These are phyloP conservation scores for Bacillus rossius DNA, from an alignment of 1,140 invertebrate genomes.

Conservation along the genomic window DNA sequence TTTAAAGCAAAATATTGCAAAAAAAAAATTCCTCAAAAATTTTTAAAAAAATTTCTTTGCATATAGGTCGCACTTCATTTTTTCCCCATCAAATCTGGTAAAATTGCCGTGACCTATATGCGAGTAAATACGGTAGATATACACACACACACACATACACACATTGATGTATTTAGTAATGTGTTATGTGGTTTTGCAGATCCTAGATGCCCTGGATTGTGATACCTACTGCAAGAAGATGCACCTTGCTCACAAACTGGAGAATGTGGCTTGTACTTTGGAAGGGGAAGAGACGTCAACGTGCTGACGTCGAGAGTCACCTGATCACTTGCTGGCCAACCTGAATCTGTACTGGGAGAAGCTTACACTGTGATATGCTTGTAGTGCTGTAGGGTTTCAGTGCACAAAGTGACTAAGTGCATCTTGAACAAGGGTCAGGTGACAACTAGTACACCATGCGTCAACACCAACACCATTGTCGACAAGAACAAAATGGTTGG, in stretches of 20 bases:
- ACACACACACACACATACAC: too few species aligned
- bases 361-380: constrained; percentile 16
- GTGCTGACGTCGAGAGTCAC: constrained; percentile 49
- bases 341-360: constrained; percentile 9
- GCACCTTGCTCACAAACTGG: constrained; percentile 81
- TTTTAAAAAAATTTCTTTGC: too few species aligned
- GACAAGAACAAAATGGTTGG: not conserved
- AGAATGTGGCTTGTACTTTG: constrained; percentile 84
- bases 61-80: too few species aligned
- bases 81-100: too few species aligned
- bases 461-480: not conserved
- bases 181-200: constrained; percentile 43
- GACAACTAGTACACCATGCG: not conserved
- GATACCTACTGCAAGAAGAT: constrained; percentile 78
- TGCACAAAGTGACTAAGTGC: not conserved
- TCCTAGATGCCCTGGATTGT: constrained; percentile 73
- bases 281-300: constrained; percentile 64
- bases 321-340: constrained; percentile 42
- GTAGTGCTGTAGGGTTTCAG: not conserved
- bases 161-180: too few species aligned
- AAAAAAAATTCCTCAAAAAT: too few species aligned
- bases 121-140: too few species aligned
- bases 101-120: too few species aligned
- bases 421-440: not conserved
- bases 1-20: too few species aligned